Evolutionary conservation across 2,113 vertebrate species (phyloP).

Genomic region (Mionectes macconnelli): DNA sequence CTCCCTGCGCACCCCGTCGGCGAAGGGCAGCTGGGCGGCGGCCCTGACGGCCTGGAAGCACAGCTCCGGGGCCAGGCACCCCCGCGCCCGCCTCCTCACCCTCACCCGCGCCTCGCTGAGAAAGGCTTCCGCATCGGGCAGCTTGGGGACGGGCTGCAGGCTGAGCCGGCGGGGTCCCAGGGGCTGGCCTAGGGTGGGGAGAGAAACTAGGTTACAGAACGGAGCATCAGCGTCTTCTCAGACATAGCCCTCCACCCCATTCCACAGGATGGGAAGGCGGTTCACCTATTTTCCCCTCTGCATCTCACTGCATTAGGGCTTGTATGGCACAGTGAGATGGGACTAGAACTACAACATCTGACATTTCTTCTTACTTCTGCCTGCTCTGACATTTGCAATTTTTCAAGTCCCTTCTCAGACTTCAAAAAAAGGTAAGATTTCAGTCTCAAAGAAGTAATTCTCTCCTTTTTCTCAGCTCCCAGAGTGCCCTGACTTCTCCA

Average conservation of each 20-base stretch:
- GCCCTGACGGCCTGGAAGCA: constrained; percentile 83
- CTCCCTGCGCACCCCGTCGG: constrained; percentile 77
- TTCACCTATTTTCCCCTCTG: background rate
- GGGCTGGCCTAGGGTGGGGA: constrained; percentile 69
- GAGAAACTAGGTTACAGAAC: background rate
- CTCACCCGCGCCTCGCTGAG: constrained; percentile 67
- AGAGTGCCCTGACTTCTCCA: background rate
- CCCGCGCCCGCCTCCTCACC: constrained; percentile 71
- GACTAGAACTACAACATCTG: background rate
- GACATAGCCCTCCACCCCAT: background rate
- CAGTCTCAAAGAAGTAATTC: background rate
- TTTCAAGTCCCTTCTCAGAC: background rate
- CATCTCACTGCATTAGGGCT: background rate
- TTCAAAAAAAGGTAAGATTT: background rate
- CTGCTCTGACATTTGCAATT: background rate
- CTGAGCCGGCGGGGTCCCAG: constrained; percentile 77
- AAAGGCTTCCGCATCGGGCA: constrained; percentile 72
- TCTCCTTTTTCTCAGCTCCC: background rate
- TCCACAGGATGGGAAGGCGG: background rate
- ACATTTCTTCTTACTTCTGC: background rate
- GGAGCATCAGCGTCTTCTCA: background rate
- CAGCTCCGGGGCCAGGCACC: constrained; percentile 81
- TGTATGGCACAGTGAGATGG: background rate
- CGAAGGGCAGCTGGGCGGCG: constrained; percentile 75
- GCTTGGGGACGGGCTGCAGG: constrained; percentile 42